A percentile compares a stretch with the other conserved stretches of the same genome.
Evolutionary conservation across 2,113 vertebrate species (phyloP).

Genomic region (Conger conger): DNA sequence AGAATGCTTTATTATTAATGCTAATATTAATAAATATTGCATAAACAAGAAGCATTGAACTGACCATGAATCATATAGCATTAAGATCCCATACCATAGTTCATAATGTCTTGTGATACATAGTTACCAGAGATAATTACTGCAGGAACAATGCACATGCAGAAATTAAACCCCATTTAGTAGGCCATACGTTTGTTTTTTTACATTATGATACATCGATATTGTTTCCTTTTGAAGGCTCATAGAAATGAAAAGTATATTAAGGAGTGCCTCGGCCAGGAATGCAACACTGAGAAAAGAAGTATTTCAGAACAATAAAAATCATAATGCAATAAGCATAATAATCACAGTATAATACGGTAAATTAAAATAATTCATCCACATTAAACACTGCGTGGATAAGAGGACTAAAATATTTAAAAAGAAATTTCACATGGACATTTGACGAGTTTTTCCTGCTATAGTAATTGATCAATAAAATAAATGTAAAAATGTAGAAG

Average conservation of each 20-base stretch:
- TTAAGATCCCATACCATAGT: background rate
- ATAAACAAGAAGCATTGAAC: background rate
- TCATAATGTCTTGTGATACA: background rate
- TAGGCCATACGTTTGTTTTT: background rate
- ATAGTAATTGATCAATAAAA: background rate
- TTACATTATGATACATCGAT: background rate
- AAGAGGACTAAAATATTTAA: no score
- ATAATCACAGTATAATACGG: background rate
- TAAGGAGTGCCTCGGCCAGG: background rate
- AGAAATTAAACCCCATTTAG: background rate
- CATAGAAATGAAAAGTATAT: background rate
- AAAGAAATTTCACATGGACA: no score
- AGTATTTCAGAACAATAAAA: no score
- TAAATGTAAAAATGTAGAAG: background rate
- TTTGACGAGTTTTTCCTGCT: background rate
- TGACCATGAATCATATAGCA: background rate
- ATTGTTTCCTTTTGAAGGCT: background rate
- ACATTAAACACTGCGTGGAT: background rate
- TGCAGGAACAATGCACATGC: background rate
- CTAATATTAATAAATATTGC: background rate
- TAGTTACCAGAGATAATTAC: background rate
- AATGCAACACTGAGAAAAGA: background rate
- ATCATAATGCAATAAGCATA: background rate
- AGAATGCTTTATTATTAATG: background rate
- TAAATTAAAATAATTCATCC: background rate